phyloP scores from a whole-genome alignment of 2,113 vertebrate species.

The Delphinapterus leucas region DNA sequence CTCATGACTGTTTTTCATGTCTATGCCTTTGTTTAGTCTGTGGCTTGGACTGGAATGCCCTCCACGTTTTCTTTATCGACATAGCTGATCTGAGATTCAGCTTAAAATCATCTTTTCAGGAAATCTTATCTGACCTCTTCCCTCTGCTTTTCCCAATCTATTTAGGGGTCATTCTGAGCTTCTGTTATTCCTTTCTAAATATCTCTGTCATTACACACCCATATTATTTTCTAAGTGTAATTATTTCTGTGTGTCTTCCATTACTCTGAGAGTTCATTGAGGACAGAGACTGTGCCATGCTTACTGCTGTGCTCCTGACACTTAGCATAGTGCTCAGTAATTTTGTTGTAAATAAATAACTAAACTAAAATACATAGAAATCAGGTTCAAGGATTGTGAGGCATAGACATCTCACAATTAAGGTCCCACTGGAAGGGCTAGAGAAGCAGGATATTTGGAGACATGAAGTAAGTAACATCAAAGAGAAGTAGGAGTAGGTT shows the following conservation, averaged over 20 bases:
- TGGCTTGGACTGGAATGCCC: too few relatives aligned
- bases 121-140: background rate
- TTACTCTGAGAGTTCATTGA: background rate
- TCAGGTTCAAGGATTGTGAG: background rate
- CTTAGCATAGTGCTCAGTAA: background rate
- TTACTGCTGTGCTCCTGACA: background rate
- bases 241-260: background rate
- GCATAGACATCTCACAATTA: background rate
- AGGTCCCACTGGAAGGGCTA: background rate
- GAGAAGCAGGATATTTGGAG: background rate
- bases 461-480: background rate
- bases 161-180: background rate
- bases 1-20: background rate
- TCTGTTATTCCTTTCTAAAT: background rate
- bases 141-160: background rate
- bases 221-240: background rate
- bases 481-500: background rate
- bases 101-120: background rate
- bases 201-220: background rate
- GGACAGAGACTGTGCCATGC: too few relatives aligned
- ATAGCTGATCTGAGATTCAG: background rate
- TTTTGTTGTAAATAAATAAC: background rate
- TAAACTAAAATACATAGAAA: background rate
- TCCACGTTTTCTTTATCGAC: too few relatives aligned
- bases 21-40: background rate